Evolutionary conservation across 2,888 invertebrate genomes (phyloP).

Genomic region (Rhyacophila evoluta): DNA sequence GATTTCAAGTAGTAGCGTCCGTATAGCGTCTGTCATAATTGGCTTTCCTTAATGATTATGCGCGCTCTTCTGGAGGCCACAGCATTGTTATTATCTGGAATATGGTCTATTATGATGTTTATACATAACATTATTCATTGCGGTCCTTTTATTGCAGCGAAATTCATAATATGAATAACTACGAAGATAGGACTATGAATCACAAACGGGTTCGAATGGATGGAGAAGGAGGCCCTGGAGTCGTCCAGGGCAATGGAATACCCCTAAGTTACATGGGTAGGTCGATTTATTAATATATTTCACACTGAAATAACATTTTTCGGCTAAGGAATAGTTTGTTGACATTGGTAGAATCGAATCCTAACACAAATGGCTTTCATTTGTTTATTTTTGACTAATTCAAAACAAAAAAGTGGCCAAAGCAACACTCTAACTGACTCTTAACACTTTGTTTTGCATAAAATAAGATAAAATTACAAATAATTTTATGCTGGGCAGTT

Average conservation of each 20-base stretch:
- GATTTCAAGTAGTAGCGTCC: constrained; percentile 67
- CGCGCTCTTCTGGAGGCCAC: background rate
- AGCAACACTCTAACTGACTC: background rate
- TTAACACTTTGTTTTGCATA: background rate
- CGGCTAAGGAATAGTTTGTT: background rate
- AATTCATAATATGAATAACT: constrained; percentile 56
- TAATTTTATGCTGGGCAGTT: too few relatives aligned
- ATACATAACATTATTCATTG: background rate
- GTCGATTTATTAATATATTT: constrained; percentile 47
- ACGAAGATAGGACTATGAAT: constrained; percentile 51
- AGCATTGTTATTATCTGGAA: background rate
- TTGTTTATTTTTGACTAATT: background rate
- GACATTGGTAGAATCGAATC: background rate
- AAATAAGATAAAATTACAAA: background rate
- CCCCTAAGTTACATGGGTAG: constrained; percentile 69
- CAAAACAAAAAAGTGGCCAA: background rate
- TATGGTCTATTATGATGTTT: background rate
- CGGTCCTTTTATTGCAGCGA: constrained; percentile 55
- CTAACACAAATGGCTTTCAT: background rate
- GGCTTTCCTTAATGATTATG: constrained; percentile 56
- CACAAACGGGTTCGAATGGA: constrained; percentile 71
- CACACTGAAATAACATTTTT: background rate
- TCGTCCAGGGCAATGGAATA: constrained; percentile 69
- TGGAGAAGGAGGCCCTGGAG: constrained; percentile 68
- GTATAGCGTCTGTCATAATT: constrained; percentile 70